Percentiles rank a stretch among this genome's conserved stretches.
Conservation (phyloP, 2,113 vertebrate genomes). For the Columba livia region DNA sequence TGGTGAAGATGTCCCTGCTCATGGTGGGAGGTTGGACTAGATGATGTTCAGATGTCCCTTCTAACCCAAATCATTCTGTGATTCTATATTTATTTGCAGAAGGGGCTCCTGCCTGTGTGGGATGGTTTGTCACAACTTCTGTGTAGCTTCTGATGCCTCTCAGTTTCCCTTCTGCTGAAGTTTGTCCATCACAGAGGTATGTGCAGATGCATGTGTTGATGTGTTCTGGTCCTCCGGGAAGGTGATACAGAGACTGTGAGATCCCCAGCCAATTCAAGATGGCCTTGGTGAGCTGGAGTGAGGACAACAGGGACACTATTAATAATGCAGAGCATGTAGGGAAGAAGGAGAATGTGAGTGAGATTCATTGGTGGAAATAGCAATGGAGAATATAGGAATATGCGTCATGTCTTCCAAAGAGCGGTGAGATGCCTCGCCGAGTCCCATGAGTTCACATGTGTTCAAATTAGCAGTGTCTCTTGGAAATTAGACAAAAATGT, state of each 20-base stretch:
- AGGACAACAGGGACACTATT: not conserved
- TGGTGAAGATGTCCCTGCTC: too few relatives aligned
- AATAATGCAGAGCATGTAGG: not conserved
- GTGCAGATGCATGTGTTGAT: not conserved
- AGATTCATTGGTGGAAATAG: not conserved
- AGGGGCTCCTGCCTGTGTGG: not conserved
- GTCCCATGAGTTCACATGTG: not conserved
- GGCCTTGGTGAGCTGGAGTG: not conserved
- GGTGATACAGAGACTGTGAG: not conserved
- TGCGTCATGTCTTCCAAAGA: not conserved
- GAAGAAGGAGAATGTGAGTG: not conserved
- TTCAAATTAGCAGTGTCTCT: not conserved
- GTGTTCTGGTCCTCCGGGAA: not conserved
- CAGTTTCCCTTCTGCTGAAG: not conserved
- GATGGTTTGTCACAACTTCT: not conserved
- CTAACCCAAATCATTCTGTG: too few relatives aligned
- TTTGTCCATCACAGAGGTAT: fast-evolving
- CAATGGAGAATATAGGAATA: not conserved
- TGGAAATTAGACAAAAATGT: not conserved
- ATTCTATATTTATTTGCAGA: not conserved
- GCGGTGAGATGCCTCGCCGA: not conserved
- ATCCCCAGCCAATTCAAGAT: fast-evolving
- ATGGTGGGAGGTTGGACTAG: too few relatives aligned
- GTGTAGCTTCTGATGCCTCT: not conserved
- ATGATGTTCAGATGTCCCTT: too few relatives aligned